Base-by-base conservation (phyloP, 2,888 invertebrate genomes). In the Hybos culiciformis region DNA sequence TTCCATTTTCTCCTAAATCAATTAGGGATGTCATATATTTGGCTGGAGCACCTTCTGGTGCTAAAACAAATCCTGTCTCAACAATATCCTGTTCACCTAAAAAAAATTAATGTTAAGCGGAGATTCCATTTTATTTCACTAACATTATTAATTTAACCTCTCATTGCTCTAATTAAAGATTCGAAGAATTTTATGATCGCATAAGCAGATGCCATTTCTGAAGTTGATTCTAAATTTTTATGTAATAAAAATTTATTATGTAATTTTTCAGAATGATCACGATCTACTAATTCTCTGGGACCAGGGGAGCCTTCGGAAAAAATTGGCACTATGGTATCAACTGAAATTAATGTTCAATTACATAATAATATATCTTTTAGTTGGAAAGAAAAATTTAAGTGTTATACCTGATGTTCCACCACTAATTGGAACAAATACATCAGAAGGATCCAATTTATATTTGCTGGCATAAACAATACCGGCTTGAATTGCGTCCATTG, bases 391-490 rank as follows among this genome's bases (percentile, higher is more conserved):
- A 8, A 18, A 18, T 11, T 23, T 4, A 7, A 18, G 21, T 17
- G 18, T 31, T 14, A 26, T n/a, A 51, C 52, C 14, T 15, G 50
- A 48, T n/a, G 51, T 52, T 37, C 51, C 52, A 2, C 52, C 51
- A 1, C 44, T 46, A n/a, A 52, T 17, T 9, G 52, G 50, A 19
- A 52, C 48, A 21, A 48, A 51, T 7, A 51, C 50, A 29, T 52
- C 52, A 4, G 23, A 33, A 8, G 48, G 48, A 20, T 51, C 46
- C n/a, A 43, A 31, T 15, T 45, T 42, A 14, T 45, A 42, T 18
- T 39, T 37, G 5, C 50, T 36, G 0, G 50, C 50, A 37, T 47
- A 51, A 0, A 47, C 42, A 4, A 46, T 32, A n/a, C 47, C 38
- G 2, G 52, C 51, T 6, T 48, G 45, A 46, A 52, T 50, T 8